Evolutionary conservation across 2,113 vertebrate species (phyloP).

Genomic region (Orycteropus afer): DNA sequence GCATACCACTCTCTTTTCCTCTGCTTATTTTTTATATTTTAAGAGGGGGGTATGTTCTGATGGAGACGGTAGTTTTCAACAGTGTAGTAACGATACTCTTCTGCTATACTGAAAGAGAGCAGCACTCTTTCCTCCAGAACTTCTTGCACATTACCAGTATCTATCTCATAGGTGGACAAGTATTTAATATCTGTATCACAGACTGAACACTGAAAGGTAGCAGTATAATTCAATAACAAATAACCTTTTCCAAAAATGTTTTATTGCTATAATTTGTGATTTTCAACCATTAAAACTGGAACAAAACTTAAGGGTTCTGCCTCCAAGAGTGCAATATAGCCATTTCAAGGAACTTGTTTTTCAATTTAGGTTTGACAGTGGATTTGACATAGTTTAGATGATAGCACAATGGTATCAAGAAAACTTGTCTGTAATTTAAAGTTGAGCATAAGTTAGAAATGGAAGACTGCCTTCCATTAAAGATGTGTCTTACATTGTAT

Average conservation of each 20-base stretch:
- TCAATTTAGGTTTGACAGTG: constrained; percentile 87
- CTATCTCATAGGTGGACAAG: not conserved
- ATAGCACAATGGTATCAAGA: constrained; percentile 80
- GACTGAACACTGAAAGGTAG: not conserved
- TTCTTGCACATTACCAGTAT: not conserved
- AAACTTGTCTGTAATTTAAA: constrained; percentile 79
- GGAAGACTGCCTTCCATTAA: constrained; percentile 31
- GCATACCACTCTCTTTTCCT: not conserved
- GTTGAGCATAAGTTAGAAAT: constrained; percentile 75
- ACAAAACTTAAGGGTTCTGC: constrained; percentile 23
- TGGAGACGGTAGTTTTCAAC: not conserved
- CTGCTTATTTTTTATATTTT: not conserved
- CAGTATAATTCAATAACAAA: constrained; percentile 7
- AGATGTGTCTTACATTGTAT: not conserved
- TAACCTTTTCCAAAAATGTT: constrained; percentile 45
- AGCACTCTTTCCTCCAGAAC: not conserved
- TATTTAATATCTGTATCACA: not conserved
- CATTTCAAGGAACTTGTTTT: not conserved
- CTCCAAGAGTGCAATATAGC: not conserved
- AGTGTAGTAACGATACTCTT: not conserved
- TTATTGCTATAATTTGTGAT: constrained; percentile 58
- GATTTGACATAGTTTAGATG: constrained; percentile 85
- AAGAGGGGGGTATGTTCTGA: not conserved
- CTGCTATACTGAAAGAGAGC: not conserved
- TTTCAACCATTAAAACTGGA: constrained; percentile 23